A percentile compares a stretch with the other conserved stretches of the same genome.
Conservation (phyloP, 2,888 invertebrate genomes). For the Conistra vaccinii region DNA sequence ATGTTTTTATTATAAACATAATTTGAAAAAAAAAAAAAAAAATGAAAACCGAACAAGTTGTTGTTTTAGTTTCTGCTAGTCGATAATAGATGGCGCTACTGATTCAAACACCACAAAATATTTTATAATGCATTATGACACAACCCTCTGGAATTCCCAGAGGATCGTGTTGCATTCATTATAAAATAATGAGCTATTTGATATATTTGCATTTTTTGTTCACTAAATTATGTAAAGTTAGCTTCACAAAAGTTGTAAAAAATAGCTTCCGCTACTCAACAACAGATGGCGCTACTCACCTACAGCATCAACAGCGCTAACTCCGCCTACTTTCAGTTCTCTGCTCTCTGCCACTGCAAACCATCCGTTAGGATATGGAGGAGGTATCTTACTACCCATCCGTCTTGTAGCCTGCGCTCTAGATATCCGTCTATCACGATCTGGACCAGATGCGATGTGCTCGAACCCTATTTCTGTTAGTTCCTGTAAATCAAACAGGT, state of each 20-base stretch:
- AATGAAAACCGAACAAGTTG: too few species aligned
- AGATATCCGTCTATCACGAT: slow-evolving; percentile 79
- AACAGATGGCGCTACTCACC: slow-evolving; percentile 84
- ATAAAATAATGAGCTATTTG: too few species aligned
- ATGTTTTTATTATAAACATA: too few species aligned
- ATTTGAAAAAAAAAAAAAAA: too few species aligned
- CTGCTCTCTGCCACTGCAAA: slow-evolving; percentile 94
- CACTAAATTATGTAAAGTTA: background rate
- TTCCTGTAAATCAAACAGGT: slow-evolving; percentile 77
- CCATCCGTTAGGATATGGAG: slow-evolving; percentile 98
- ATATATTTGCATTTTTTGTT: too few species aligned
- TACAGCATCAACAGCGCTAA: slow-evolving; percentile 92
- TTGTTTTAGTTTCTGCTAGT: background rate
- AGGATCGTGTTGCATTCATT: too few species aligned
- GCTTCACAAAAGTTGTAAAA: fast-evolving
- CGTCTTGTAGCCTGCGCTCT: slow-evolving; percentile 89
- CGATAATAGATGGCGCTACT: slow-evolving; percentile 38
- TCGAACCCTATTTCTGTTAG: slow-evolving; percentile 87
- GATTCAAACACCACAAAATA: background rate
- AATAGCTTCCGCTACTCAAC: slow-evolving; percentile 25
- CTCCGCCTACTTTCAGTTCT: slow-evolving; percentile 89
- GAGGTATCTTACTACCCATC: slow-evolving; percentile 93
- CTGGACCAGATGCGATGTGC: slow-evolving; percentile 76
- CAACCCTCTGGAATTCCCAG: too few species aligned
- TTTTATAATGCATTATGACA: background rate